phyloP scores from a whole-genome alignment of 2,797 vertebrate species.

The Tenualosa ilisha region DNA sequence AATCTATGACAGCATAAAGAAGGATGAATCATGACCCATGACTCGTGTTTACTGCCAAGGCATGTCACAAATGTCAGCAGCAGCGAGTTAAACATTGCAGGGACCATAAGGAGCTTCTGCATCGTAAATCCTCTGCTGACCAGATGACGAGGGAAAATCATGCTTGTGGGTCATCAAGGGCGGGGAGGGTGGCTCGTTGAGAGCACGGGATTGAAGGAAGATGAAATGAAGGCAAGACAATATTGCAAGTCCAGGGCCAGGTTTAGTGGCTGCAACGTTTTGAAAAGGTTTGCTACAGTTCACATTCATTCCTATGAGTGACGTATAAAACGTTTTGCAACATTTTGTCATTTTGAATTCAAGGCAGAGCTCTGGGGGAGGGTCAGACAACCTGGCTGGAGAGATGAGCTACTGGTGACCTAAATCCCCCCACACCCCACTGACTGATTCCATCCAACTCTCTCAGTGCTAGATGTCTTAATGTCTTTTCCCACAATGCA shows the following conservation, averaged over 20 bases:
- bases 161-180: neutral
- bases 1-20: neutral
- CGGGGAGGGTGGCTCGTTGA: neutral
- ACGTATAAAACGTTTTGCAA: too few relatives aligned
- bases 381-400: neutral
- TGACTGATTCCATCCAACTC: neutral
- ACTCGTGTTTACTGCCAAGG: neutral
- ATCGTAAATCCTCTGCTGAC: conserved; percentile 44
- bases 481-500: neutral
- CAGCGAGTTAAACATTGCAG: conserved; percentile 38
- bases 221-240: neutral
- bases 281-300: too few relatives aligned
- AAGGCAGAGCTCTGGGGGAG: neutral
- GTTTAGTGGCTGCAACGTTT: too few relatives aligned
- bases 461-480: neutral
- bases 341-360: too few relatives aligned
- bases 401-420: conserved; percentile 46
- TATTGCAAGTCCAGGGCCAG: neutral
- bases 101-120: conserved; percentile 50
- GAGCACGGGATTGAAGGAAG: neutral
- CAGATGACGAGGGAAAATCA: neutral
- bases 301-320: too few relatives aligned
- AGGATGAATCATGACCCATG: neutral
- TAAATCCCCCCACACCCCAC: conserved; percentile 48
- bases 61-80: neutral